Percentiles rank a stretch among this genome's conserved stretches.
Conservation (phyloP, 2,113 vertebrate genomes). For the Pleuronectes platessa region DNA sequence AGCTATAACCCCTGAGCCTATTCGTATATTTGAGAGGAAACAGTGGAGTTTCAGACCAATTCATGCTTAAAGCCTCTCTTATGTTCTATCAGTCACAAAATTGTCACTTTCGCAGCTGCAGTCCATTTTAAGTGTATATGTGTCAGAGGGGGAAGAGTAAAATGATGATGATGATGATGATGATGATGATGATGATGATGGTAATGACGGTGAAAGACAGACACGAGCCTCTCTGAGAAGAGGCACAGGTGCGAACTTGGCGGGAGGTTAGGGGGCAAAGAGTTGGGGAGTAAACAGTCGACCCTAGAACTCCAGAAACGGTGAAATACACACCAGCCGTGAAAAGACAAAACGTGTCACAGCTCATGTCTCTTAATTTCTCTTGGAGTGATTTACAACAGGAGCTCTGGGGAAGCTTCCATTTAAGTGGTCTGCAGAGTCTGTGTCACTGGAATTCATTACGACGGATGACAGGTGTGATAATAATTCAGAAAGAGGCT, state of each 20-base stretch:
- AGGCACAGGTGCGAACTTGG: constrained; percentile 59
- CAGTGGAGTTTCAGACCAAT: constrained; percentile 14
- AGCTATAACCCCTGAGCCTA: constrained; percentile 35
- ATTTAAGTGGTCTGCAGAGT: constrained; percentile 32
- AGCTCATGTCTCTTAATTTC: constrained; percentile 39
- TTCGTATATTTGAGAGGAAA: constrained; percentile 39
- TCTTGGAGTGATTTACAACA: constrained; percentile 27
- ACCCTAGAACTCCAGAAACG: constrained; percentile 45
- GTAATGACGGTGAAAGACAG: constrained; percentile 52
- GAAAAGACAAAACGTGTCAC: constrained; percentile 40
- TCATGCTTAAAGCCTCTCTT: constrained; percentile 29
- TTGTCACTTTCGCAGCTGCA: constrained; percentile 38
- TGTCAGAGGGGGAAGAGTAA: constrained; percentile 51
- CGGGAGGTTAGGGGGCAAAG: constrained; percentile 16
- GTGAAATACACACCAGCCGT: constrained; percentile 9
- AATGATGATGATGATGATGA: constrained; percentile 51
- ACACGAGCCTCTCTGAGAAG: constrained; percentile 35
- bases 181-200: constrained; percentile 59
- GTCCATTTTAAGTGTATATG: constrained; percentile 63
- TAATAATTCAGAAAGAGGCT: background rate
- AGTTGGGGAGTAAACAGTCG: constrained; percentile 28
- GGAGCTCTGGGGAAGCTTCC: constrained; percentile 16
- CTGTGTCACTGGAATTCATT: constrained; percentile 18
- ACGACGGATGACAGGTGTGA: background rate
- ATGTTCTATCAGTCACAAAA: constrained; percentile 30